phyloP scores from a whole-genome alignment of 1,140 invertebrate species.

The Acromyrmex heyeri region DNA sequence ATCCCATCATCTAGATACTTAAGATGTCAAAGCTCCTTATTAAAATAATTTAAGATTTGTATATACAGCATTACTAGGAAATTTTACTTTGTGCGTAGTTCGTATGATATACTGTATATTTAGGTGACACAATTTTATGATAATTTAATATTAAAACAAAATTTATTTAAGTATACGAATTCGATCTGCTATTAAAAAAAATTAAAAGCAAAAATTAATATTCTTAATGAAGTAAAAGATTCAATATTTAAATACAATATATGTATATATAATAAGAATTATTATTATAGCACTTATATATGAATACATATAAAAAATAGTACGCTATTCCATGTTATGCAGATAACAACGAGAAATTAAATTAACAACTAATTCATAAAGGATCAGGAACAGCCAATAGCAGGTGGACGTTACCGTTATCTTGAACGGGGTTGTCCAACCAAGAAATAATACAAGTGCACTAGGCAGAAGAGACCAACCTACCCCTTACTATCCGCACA shows the following conservation, averaged over 20 bases:
- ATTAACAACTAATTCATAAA: conserved; percentile 66
- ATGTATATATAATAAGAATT: not conserved
- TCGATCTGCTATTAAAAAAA: not conserved
- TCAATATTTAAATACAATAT: not conserved
- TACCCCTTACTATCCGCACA: conserved; percentile 85
- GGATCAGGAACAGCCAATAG: conserved; percentile 75
- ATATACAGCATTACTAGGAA: conserved; percentile 51
- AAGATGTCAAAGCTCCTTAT: conserved; percentile 80
- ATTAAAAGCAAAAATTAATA: not conserved
- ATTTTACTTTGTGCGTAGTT: conserved; percentile 21
- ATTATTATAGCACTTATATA: not conserved
- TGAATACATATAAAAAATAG: not conserved
- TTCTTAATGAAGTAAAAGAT: not conserved
- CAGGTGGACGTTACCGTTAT: conserved; percentile 82
- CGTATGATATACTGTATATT: not conserved
- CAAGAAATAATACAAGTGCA: conserved; percentile 84
- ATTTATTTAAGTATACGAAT: not conserved
- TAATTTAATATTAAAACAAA: not conserved
- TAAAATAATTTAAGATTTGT: conserved; percentile 79
- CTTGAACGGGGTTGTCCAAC: conserved; percentile 80
- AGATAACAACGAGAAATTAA: conserved; percentile 23
- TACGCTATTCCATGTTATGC: not conserved
- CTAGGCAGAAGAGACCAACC: conserved; percentile 77
- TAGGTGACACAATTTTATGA: not conserved
- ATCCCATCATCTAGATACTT: conserved; percentile 79